Percentiles rank a stretch among this genome's conserved stretches.
Evolutionary conservation across 2,797 vertebrate genomes (phyloP).

Genomic region (Carapus acus): DNA sequence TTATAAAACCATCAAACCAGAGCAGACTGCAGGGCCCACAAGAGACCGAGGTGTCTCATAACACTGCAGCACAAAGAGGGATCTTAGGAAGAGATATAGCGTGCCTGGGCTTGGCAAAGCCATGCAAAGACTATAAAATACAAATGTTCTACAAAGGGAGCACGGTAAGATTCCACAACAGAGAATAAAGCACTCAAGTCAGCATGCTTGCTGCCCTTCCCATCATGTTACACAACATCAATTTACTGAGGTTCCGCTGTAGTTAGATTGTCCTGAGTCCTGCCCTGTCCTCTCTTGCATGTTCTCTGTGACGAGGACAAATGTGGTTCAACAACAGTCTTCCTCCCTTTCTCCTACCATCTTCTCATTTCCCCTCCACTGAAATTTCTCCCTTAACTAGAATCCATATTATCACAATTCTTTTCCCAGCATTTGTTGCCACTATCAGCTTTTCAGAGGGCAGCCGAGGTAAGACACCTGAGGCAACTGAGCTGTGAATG

Average conservation of each 20-base stretch:
- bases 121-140: constrained; percentile 9
- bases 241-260: constrained; percentile 30
- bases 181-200: constrained; percentile 4
- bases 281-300: constrained; percentile 37
- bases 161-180: constrained; percentile 12
- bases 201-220: constrained; percentile 1
- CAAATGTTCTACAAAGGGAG: constrained; percentile 16
- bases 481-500: constrained; percentile 31
- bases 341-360: constrained; percentile 27
- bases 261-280: constrained; percentile 28
- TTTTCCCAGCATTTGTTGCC: constrained; percentile 38
- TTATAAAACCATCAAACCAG: constrained; percentile 17
- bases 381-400: constrained; percentile 17
- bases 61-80: constrained; percentile 20
- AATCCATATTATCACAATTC: constrained; percentile 46
- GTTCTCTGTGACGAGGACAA: too few relatives aligned
- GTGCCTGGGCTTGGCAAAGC: constrained; percentile 8
- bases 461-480: constrained; percentile 11
- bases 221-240: constrained; percentile 23
- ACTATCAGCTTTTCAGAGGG: constrained; percentile 34
- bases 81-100: constrained; percentile 17
- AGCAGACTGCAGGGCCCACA: not conserved
- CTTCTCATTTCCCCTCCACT: constrained; percentile 23
- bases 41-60: constrained; percentile 13
- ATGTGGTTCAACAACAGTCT: too few relatives aligned